Base-by-base conservation (phyloP, 2,888 invertebrate species). In the Sicus ferrugineus region DNA sequence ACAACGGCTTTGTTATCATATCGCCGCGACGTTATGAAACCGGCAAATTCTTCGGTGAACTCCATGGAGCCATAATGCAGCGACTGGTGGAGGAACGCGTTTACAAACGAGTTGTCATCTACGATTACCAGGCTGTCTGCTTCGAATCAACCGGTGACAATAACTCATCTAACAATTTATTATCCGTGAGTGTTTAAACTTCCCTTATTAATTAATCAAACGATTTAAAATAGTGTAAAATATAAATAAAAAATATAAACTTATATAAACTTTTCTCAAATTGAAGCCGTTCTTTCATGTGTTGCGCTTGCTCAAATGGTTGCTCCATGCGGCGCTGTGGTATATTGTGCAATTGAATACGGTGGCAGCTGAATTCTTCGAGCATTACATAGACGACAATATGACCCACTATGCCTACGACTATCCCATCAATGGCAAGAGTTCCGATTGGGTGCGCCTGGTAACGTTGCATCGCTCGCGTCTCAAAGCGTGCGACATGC, bases 91-190 rank as follows among this genome's bases (percentile, higher is more conserved):
- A 90, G 70, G 91, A 92, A 72, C 90, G 90, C 9, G 90, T 96
- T 42, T 96, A 90, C 83, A 90, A 90, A 75, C 87, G 89, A 68
- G 90, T 95, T 14, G 88, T 90, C 67, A 89, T 95, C 67, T 91
- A 91, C 74, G 96, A 96, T 83, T 96, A 96, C 81, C 96, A 96
- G 85, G 95, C 93, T 0, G 93, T 95, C 23, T 96, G 96, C 83
- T 93, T 94, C 77, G 89, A 92, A 73, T 88, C 88, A 65, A 90
- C 88, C 75, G 88, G 88, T 72, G 88, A 88, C 4, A 87, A 88
- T 19, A 93, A 89, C 77, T 87, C 88, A 19, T 91, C 88, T n/a
- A 86, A 85, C 61, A 86, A 86, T 73, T 78, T 92, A 72, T 80
- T 89, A 69, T 89, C 92, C 85, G 93, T 93, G 84, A 86, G 85